Conservation (phyloP, 2,888 invertebrate species). For the Boloria selene region DNA sequence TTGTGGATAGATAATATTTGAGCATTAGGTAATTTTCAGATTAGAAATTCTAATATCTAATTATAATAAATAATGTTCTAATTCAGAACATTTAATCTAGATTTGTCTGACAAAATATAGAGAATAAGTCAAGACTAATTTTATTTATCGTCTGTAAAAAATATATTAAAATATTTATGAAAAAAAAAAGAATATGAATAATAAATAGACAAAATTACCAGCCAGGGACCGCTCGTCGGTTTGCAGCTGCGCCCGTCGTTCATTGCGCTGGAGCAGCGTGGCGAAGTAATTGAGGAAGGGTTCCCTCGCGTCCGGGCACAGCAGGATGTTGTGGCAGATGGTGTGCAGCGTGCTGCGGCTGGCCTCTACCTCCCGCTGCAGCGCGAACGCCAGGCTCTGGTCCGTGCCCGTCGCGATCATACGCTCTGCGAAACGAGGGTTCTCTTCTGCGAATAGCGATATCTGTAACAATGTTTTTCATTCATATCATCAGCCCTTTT, state of each 20-base stretch:
- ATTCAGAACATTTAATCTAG: no score
- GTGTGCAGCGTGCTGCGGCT: slow-evolving; percentile 89
- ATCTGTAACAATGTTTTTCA: slow-evolving; percentile 55
- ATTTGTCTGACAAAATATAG: no score
- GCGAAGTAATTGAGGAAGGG: slow-evolving; percentile 90
- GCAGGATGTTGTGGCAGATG: slow-evolving; percentile 91
- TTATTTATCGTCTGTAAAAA: no score
- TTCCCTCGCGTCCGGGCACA: slow-evolving; percentile 91
- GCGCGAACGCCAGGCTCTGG: slow-evolving; percentile 85
- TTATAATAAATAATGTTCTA: neutral
- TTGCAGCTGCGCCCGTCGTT: slow-evolving; percentile 94
- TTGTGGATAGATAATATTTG: no score
- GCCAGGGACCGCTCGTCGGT: slow-evolving; percentile 93
- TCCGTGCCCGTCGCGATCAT: slow-evolving; percentile 83
- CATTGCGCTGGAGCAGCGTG: slow-evolving; percentile 89
- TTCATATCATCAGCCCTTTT: no score
- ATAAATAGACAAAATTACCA: slow-evolving; percentile 56
- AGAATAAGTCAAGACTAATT: no score
- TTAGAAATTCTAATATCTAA: neutral
- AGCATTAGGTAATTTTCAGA: no score
- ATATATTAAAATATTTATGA: no score
- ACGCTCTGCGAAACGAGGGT: slow-evolving; percentile 92
- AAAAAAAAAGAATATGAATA: no score
- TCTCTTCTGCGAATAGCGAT: slow-evolving; percentile 96
- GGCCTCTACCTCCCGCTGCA: slow-evolving; percentile 91